phyloP scores from a whole-genome alignment of 2,888 invertebrate species.

The Dryobota labecula region DNA sequence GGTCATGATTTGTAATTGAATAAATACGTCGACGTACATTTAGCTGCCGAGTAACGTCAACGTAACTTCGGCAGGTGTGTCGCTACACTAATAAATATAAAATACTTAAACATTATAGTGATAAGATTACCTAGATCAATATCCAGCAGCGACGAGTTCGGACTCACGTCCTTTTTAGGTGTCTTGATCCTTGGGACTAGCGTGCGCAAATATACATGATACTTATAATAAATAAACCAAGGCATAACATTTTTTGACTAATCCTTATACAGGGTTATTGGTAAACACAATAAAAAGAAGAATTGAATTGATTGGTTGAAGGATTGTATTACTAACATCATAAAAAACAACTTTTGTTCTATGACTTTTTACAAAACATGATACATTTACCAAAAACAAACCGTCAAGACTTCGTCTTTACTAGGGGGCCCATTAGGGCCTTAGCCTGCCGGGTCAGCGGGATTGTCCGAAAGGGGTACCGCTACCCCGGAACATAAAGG shows the following conservation, averaged over 20 bases:
- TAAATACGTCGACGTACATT: neutral
- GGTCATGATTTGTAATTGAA: neutral
- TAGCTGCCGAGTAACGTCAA: accelerated
- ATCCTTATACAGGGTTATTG: no score
- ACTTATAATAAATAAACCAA: slow-evolving; percentile 19
- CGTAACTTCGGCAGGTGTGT: neutral
- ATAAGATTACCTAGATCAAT: slow-evolving; percentile 77
- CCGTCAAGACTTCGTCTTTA: no score
- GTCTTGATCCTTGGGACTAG: slow-evolving; percentile 85
- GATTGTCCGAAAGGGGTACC: no score
- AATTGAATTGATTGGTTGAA: no score
- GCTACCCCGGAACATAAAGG: no score
- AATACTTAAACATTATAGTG: neutral
- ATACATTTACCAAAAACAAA: no score
- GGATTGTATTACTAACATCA: no score
- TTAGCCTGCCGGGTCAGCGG: no score
- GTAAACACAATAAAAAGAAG: no score
- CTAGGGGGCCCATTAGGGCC: no score
- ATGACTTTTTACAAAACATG: no score
- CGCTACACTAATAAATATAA: neutral
- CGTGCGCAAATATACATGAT: slow-evolving; percentile 73
- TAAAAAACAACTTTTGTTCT: no score
- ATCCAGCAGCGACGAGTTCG: slow-evolving; percentile 77
- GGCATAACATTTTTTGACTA: neutral
- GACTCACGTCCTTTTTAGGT: slow-evolving; percentile 81